Base-by-base conservation (phyloP, 2,113 vertebrate species). In the Sorex fumeus region DNA sequence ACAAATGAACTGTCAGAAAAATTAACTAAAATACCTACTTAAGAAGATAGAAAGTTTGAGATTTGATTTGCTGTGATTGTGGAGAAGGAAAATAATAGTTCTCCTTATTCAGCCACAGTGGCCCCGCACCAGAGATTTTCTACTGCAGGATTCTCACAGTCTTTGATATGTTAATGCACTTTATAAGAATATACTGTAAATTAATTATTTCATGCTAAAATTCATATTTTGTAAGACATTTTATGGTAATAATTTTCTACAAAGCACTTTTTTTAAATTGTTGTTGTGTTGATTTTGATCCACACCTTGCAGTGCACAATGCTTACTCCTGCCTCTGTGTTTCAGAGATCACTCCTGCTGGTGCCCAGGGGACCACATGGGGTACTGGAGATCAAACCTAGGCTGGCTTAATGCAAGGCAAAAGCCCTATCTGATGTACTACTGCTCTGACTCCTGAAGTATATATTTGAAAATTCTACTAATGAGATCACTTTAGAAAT, bases 381-480 rank as follows among this genome's bases (percentile, higher is more conserved):
- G 25, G 27, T 30, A 8, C 8, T 28, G 27, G 64, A 28, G 27
- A 30, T 23, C 28, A 25, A 66, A 66, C 28, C 11, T 9, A 28
- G 27, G 18, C 7, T 60, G 28, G 64, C 64, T 30, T 28, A 27
- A 66, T 66, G 27, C 12, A 66, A 66, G 28, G 64, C 64, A 66
- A 28, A 21, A 5, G 7, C 27, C 12, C 7, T 30, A 28, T 27
- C 7, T 28, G 8, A 19, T 66, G 27, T 28, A 9, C 28, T 66
- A 66, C 8, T 28, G 27, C 64, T 30, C 25, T 66, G 64, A 25
- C 28, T 3, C 27, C 64, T 71, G 40, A 89, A 69, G 10, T 88
- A 62, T 18, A 78, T 86, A 93, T 96, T 91, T 25, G 78, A 34
- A 72, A 93, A 57, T 69, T 34, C 30, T 77, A 50, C 62, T 67